A percentile compares a stretch with the other conserved stretches of the same genome.
Conservation (phyloP, 2,888 invertebrate species). For the Thecocarcelia acutangulata region DNA sequence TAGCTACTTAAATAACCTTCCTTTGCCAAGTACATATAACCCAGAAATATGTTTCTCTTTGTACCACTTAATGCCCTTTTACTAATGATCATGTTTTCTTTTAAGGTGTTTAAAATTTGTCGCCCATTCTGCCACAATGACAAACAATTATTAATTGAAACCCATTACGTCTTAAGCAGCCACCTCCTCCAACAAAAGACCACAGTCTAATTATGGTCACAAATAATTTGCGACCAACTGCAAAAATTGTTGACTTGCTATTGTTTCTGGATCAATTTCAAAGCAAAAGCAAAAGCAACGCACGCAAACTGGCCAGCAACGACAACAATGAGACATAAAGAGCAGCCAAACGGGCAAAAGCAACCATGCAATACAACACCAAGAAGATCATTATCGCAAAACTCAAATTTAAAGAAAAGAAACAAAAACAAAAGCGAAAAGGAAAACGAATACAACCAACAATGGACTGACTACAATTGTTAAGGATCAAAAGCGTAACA, state of each 20-base stretch:
- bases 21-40: too few relatives aligned
- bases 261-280: constrained; percentile 56
- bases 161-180: constrained; percentile 57
- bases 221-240: constrained; percentile 67
- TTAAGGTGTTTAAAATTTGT: constrained; percentile 68
- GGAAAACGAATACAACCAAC: constrained; percentile 22
- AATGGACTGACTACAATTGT: constrained; percentile 48
- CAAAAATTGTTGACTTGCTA: constrained; percentile 46
- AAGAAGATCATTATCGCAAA: constrained; percentile 76
- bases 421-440: constrained; percentile 24
- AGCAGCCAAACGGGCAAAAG: constrained; percentile 27
- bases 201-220: constrained; percentile 69
- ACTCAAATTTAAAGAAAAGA: constrained; percentile 46
- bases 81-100: constrained; percentile 40
- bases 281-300: constrained; percentile 59
- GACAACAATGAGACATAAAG: constrained; percentile 74
- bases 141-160: constrained; percentile 69
- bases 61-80: background rate
- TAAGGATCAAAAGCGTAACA: constrained; percentile 74
- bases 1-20: too few relatives aligned
- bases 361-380: constrained; percentile 58
- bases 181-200: constrained; percentile 59
- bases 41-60: too few relatives aligned
- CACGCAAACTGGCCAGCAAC: constrained; percentile 36
- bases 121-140: constrained; percentile 67